phyloP scores from a whole-genome alignment of 1,140 invertebrate genomes.

The Ceratina japonica region DNA sequence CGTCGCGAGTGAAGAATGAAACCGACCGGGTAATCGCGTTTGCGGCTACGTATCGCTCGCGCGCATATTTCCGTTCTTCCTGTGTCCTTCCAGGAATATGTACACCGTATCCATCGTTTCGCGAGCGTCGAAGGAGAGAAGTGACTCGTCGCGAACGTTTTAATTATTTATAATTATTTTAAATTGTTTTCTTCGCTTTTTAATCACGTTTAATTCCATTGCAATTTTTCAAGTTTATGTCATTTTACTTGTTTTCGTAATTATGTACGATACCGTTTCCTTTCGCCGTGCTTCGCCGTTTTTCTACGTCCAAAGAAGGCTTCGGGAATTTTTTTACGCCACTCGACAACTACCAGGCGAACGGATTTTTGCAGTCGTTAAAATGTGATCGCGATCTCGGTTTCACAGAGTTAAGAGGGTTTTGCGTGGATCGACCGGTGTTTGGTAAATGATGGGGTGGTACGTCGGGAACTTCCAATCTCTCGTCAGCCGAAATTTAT shows the following conservation, averaged over 20 bases:
- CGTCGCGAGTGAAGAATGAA: not conserved
- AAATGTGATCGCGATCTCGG: not conserved
- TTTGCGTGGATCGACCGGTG: not conserved
- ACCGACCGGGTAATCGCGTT: constrained; percentile 11
- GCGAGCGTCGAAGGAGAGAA: no score
- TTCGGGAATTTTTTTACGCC: no score
- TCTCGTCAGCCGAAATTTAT: not conserved
- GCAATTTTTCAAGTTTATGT: no score
- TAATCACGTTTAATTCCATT: not conserved
- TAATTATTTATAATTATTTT: no score
- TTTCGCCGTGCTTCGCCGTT: no score
- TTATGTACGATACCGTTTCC: no score
- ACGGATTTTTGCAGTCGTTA: not conserved
- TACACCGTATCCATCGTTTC: not conserved
- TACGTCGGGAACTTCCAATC: not conserved
- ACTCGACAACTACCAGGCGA: no score
- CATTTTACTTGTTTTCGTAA: not conserved
- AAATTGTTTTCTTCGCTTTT: not conserved
- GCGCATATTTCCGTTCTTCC: not conserved
- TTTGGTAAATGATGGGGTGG: not conserved
- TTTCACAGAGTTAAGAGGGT: not conserved
- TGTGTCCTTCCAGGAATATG: not conserved
- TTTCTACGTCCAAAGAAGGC: no score
- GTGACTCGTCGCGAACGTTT: no score
- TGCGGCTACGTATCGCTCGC: not conserved